A percentile compares a stretch with the other conserved stretches of the same genome.
phyloP scores from a whole-genome alignment of 2,113 vertebrate genomes.

The Ciconia maguari region DNA sequence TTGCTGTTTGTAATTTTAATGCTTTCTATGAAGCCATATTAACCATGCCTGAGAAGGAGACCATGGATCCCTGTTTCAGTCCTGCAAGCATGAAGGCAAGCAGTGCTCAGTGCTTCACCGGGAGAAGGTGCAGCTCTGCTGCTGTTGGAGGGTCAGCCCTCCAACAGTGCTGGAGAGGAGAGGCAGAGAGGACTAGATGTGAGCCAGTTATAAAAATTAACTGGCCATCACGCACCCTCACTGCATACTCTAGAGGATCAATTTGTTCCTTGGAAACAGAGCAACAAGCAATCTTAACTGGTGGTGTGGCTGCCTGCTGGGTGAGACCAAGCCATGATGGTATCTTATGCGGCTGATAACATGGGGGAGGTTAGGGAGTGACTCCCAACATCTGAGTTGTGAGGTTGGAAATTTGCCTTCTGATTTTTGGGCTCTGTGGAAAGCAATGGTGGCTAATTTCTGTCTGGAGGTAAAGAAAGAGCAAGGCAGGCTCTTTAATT shows the following conservation, averaged over 20 bases:
- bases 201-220: not conserved
- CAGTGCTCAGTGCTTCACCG: rapidly evolving
- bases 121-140: not conserved
- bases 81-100: not conserved
- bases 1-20: not conserved
- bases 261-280: not conserved
- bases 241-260: not conserved
- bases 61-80: not conserved
- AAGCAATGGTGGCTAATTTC: not conserved
- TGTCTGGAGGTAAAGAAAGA: not conserved
- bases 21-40: not conserved
- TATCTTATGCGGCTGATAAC: not conserved
- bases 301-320: not conserved
- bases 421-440: not conserved
- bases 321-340: not conserved
- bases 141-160: not conserved
- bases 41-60: not conserved
- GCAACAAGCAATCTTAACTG: not conserved
- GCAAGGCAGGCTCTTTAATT: not conserved
- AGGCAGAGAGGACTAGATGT: not conserved
- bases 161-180: not conserved
- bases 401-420: not conserved
- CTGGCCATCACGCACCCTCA: not conserved
- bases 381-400: rapidly evolving
- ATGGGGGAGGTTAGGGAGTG: not conserved